These are phyloP conservation scores for Pediacus dermestoides DNA, from an alignment of 2,888 invertebrate species.

Conservation along the genomic window DNA sequence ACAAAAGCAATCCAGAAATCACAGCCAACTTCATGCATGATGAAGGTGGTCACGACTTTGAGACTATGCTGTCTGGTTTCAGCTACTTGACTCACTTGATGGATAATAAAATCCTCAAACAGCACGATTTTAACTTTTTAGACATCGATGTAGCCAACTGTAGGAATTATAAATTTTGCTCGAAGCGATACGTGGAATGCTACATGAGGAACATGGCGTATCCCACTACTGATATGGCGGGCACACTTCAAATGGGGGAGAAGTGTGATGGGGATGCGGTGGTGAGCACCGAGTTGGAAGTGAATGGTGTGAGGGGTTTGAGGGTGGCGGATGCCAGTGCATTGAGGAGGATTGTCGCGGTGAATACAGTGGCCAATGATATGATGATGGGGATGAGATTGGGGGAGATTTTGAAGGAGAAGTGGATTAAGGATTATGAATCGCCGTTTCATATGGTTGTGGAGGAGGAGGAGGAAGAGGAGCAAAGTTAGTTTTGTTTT, in stretches of 20 bases:
- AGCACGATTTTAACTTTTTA: slow-evolving; percentile 41
- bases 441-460: slow-evolving; percentile 20
- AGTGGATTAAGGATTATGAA: slow-evolving; percentile 31
- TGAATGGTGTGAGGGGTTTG: slow-evolving; percentile 47
- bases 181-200: slow-evolving; percentile 53
- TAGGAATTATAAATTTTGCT: slow-evolving; percentile 42
- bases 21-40: slow-evolving; percentile 62
- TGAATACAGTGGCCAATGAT: slow-evolving; percentile 53
- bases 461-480: not conserved
- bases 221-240: slow-evolving; percentile 24
- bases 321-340: slow-evolving; percentile 52
- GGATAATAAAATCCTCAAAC: slow-evolving; percentile 15
- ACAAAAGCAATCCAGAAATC: slow-evolving; percentile 37
- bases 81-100: slow-evolving; percentile 29
- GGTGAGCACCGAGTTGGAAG: slow-evolving; percentile 46
- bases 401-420: slow-evolving; percentile 48
- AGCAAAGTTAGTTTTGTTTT: too few relatives aligned
- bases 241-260: slow-evolving; percentile 44
- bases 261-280: slow-evolving; percentile 43
- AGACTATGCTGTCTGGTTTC: slow-evolving; percentile 26
- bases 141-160: slow-evolving; percentile 47
- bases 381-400: slow-evolving; percentile 57
- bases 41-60: slow-evolving; percentile 31
- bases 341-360: slow-evolving; percentile 42
- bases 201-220: slow-evolving; percentile 41